Evolutionary conservation across 2,797 vertebrate species (phyloP).

Genomic region (Rhyacichthys aspro): DNA sequence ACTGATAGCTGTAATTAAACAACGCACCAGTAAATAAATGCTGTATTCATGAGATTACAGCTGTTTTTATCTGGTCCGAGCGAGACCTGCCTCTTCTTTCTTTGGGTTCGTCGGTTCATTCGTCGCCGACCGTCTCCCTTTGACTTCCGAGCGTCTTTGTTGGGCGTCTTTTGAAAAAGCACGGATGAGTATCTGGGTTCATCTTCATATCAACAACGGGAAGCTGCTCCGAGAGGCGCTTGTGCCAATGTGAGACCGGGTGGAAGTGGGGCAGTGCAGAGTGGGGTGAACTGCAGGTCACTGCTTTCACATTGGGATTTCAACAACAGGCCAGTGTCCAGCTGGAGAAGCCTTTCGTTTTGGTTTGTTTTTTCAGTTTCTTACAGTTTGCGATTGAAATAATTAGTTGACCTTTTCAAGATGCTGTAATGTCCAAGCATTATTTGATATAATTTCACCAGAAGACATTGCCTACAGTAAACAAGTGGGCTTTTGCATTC

Average conservation of each 20-base stretch:
- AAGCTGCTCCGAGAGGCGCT: constrained; percentile 45
- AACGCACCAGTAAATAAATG: too few relatives aligned
- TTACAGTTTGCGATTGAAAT: too few relatives aligned
- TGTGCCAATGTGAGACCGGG: constrained; percentile 40
- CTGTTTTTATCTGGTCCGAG: constrained; percentile 22
- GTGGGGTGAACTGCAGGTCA: constrained; percentile 54
- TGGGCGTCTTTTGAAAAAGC: constrained; percentile 45
- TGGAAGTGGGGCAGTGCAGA: constrained; percentile 25
- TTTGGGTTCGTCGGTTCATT: constrained; percentile 14
- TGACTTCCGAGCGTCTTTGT: constrained; percentile 33
- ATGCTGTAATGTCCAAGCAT: too few relatives aligned
- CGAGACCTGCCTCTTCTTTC: constrained; percentile 18
- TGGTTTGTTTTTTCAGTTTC: too few relatives aligned
- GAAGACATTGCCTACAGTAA: too few relatives aligned
- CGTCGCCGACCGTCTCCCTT: constrained; percentile 12
- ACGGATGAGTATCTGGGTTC: constrained; percentile 42
- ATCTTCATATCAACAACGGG: constrained; percentile 59
- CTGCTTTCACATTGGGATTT: constrained; percentile 3
- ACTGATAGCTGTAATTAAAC: too few relatives aligned
- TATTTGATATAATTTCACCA: too few relatives aligned
- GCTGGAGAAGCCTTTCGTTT: too few relatives aligned
- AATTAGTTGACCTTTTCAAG: too few relatives aligned
- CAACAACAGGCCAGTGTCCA: background rate
- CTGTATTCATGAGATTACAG: background rate
- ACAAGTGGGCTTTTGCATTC: too few relatives aligned